Conservation (phyloP, 2,113 vertebrate genomes). For the Saccopteryx bilineata region DNA sequence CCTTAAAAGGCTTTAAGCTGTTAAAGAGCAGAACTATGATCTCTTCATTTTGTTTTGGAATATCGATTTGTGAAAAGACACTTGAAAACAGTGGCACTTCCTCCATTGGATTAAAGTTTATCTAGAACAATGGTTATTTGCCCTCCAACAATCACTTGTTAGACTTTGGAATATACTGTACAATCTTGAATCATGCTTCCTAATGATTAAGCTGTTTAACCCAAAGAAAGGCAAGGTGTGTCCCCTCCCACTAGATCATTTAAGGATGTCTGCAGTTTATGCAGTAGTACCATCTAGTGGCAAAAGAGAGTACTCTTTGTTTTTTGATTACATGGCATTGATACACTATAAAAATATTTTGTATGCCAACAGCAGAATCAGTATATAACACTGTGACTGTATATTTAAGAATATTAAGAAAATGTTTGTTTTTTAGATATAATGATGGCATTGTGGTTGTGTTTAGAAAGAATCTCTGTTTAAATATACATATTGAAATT, state of each 20-base stretch:
- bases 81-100: background rate
- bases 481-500: constrained; percentile 20
- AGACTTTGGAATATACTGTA: constrained; percentile 17
- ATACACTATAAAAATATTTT: constrained; percentile 12
- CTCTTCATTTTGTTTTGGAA: constrained; percentile 54
- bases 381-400: background rate
- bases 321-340: constrained; percentile 33
- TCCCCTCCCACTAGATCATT: background rate
- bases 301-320: constrained; percentile 50
- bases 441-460: background rate
- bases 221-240: background rate
- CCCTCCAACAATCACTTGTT: background rate
- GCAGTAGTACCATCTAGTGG: constrained; percentile 75
- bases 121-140: background rate
- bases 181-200: background rate
- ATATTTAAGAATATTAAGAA: constrained; percentile 51
- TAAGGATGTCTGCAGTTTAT: constrained; percentile 19
- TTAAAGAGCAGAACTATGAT: background rate
- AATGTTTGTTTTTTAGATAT: constrained; percentile 28
- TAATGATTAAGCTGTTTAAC: background rate
- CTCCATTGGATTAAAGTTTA: constrained; percentile 26
- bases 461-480: constrained; percentile 27
- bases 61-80: constrained; percentile 41
- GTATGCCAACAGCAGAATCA: background rate
- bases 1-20: background rate